Percentiles rank a stretch among this genome's conserved stretches.
Evolutionary conservation across 2,113 vertebrate genomes (phyloP).

Genomic region (Prunella fulvescens): DNA sequence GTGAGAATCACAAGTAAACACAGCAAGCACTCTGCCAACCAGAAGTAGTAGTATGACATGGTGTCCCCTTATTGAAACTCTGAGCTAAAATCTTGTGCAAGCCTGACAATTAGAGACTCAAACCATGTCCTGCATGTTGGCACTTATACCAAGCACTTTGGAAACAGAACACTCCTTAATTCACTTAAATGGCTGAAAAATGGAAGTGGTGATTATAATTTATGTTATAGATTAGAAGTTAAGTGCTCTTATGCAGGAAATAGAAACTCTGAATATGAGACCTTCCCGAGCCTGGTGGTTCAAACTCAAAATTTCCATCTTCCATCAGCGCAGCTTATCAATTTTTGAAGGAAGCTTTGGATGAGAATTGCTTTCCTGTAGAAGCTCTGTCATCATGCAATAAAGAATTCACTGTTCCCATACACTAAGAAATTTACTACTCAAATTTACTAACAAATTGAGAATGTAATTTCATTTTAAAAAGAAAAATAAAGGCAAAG

Average conservation of each 20-base stretch:
- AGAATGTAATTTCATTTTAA: constrained; percentile 44
- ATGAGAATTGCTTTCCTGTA: neutral
- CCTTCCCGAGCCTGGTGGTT: neutral
- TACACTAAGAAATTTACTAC: neutral
- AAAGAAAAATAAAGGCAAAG: constrained; percentile 25
- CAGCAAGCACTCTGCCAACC: neutral
- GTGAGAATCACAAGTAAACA: neutral
- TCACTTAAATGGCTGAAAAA: neutral
- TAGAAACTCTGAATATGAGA: neutral
- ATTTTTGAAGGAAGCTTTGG: neutral
- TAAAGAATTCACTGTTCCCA: neutral
- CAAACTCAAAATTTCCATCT: neutral
- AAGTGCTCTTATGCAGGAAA: neutral
- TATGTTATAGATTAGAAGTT: neutral
- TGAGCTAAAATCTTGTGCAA: neutral
- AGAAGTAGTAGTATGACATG: neutral
- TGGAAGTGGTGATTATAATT: neutral
- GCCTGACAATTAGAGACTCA: neutral
- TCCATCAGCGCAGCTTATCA: neutral
- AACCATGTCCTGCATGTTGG: neutral
- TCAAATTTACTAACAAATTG: constrained; percentile 39
- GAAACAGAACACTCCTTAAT: neutral
- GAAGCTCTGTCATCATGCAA: neutral
- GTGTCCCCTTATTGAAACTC: neutral
- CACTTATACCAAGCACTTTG: neutral